A percentile compares a stretch with the other conserved stretches of the same genome.
phyloP scores from a whole-genome alignment of 2,113 vertebrate species.

The Lepus europaeus region DNA sequence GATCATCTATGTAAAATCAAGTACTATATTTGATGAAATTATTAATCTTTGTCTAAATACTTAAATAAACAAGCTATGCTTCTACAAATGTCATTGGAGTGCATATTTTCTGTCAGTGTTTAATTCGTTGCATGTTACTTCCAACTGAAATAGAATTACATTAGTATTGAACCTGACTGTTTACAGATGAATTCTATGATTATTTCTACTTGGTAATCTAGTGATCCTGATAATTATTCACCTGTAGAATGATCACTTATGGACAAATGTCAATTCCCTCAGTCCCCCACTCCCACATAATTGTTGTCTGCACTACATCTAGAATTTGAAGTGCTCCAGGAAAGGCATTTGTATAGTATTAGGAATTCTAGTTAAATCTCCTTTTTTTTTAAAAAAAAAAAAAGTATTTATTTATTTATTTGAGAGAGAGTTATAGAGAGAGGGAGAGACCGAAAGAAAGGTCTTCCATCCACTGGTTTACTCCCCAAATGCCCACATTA shows the following conservation, averaged over 20 bases:
- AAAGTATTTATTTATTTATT: no score
- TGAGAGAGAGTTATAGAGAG: no score
- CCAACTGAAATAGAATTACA: neutral
- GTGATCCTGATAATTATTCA: neutral
- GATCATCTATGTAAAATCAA: neutral
- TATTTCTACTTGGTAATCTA: neutral
- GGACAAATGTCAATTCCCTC: neutral
- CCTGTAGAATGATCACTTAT: no score
- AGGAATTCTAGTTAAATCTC: neutral
- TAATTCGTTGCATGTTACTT: neutral
- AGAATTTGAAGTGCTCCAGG: neutral
- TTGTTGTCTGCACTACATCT: neutral
- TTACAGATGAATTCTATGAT: neutral
- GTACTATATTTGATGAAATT: neutral
- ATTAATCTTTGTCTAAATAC: neutral
- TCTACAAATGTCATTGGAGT: neutral
- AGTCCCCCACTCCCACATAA: neutral
- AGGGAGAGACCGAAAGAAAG: no score
- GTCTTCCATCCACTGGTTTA: no score
- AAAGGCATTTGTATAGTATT: neutral
- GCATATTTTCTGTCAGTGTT: neutral
- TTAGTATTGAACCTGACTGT: neutral
- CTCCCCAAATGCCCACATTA: no score
- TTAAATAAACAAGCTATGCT: neutral
- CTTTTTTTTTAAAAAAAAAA: no score